A percentile compares a stretch with the other conserved stretches of the same genome.
phyloP scores from a whole-genome alignment of 1,140 invertebrate genomes.

The Brachionus manjavacas region DNA sequence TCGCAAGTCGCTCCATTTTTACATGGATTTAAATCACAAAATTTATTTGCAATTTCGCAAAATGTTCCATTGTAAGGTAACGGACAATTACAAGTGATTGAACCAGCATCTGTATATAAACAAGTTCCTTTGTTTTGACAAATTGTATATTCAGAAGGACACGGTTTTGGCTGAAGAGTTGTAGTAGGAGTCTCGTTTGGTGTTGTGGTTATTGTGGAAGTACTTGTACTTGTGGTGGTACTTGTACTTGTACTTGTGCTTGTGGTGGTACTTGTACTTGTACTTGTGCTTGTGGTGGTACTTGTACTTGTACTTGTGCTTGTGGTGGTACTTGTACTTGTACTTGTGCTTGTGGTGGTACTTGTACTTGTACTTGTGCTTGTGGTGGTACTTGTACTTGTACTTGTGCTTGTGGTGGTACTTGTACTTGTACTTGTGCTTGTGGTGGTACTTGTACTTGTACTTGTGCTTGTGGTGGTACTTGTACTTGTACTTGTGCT shows the following conservation, averaged over 20 bases:
- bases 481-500: neutral
- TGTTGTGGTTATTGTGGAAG: neutral
- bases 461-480: neutral
- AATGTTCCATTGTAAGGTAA: neutral
- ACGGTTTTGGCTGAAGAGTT: neutral
- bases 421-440: neutral
- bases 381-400: neutral
- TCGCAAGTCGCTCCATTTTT: constrained; percentile 29
- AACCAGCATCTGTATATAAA: neutral
- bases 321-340: neutral
- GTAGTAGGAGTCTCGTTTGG: neutral
- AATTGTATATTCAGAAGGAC: neutral
- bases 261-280: neutral
- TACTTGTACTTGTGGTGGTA: neutral
- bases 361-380: neutral
- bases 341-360: neutral
- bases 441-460: neutral
- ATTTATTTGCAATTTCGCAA: neutral
- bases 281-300: neutral
- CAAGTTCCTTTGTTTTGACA: neutral
- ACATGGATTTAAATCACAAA: constrained; percentile 1
- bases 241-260: neutral
- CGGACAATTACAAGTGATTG: neutral
- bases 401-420: neutral
- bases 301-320: no score